Percentiles rank a stretch among this genome's conserved stretches.
These are phyloP conservation scores for Limonius californicus DNA, from an alignment of 1,140 invertebrate genomes.

Conservation along the genomic window DNA sequence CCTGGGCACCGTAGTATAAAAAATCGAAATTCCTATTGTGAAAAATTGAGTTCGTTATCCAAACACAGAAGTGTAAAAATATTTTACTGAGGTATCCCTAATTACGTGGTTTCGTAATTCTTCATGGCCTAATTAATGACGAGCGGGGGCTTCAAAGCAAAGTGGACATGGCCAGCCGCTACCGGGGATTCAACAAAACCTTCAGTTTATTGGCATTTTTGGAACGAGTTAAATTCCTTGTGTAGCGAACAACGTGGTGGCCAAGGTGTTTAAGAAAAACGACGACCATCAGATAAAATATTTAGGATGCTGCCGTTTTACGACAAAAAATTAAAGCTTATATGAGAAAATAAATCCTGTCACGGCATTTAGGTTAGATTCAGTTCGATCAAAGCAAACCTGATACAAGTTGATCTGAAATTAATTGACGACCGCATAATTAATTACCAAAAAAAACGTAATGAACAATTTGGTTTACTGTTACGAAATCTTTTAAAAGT, in stretches of 20 bases:
- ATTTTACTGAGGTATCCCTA: conserved; percentile 9
- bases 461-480: too few relatives aligned
- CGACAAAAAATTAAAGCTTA: conserved; percentile 1
- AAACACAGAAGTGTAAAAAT: conserved; percentile 17
- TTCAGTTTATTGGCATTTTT: conserved; percentile 19
- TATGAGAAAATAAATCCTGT: conserved; percentile 3
- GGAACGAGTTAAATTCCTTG: conserved; percentile 17
- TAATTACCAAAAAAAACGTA: too few relatives aligned
- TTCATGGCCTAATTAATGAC: conserved; percentile 18
- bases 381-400: too few relatives aligned
- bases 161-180: conserved; percentile 17
- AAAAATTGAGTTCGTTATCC: conserved; percentile 12
- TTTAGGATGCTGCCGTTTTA: conserved; percentile 7
- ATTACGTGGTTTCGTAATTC: conserved; percentile 8
- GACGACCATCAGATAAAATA: conserved; percentile 10
- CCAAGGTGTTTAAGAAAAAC: conserved; percentile 18
- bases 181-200: conserved; percentile 14
- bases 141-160: conserved; percentile 15
- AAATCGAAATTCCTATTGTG: background rate
- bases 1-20: background rate
- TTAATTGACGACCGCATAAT: too few relatives aligned
- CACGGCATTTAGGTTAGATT: background rate
- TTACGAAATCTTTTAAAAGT: too few relatives aligned
- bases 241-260: conserved; percentile 18
- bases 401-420: too few relatives aligned